phyloP scores from a whole-genome alignment of 2,888 invertebrate genomes.

The Eueremaeus valkanovi region DNA sequence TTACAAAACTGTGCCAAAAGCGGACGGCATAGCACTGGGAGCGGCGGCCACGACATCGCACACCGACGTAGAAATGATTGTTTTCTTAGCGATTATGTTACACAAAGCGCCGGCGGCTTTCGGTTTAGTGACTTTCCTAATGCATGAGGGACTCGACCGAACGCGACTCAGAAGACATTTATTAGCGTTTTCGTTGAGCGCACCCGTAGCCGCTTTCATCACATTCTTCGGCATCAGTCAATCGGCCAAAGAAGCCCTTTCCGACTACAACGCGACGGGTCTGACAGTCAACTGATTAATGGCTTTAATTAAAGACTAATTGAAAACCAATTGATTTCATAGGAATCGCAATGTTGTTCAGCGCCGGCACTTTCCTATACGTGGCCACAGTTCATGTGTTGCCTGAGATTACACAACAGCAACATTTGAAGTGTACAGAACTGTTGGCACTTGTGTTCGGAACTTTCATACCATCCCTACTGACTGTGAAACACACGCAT shows the following conservation, averaged over 20 bases:
- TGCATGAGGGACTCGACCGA: conserved; percentile 90
- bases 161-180: conserved; percentile 82
- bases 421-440: conserved; percentile 69
- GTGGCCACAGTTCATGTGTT: conserved; percentile 98
- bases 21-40: conserved; percentile 96
- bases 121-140: conserved; percentile 91
- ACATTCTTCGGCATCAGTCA: conserved; percentile 92
- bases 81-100: conserved; percentile 97
- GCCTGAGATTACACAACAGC: conserved; percentile 68
- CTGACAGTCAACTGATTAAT: background rate
- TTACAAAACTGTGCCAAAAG: conserved; percentile 55
- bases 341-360: conserved; percentile 96
- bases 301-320: background rate
- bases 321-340: background rate
- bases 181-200: conserved; percentile 83
- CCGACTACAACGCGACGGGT: conserved; percentile 78
- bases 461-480: conserved; percentile 76
- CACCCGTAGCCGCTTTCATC: conserved; percentile 79
- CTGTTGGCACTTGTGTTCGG: conserved; percentile 78
- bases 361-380: conserved; percentile 97
- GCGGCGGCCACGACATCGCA: conserved; percentile 95
- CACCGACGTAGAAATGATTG: conserved; percentile 92
- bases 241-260: conserved; percentile 83
- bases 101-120: conserved; percentile 99
- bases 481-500: conserved; percentile 90